Evolutionary conservation across 2,888 invertebrate genomes (phyloP), one percentile per base, ranked within the genome.

Genomic region (Siphlonurus alternatus): DNA sequence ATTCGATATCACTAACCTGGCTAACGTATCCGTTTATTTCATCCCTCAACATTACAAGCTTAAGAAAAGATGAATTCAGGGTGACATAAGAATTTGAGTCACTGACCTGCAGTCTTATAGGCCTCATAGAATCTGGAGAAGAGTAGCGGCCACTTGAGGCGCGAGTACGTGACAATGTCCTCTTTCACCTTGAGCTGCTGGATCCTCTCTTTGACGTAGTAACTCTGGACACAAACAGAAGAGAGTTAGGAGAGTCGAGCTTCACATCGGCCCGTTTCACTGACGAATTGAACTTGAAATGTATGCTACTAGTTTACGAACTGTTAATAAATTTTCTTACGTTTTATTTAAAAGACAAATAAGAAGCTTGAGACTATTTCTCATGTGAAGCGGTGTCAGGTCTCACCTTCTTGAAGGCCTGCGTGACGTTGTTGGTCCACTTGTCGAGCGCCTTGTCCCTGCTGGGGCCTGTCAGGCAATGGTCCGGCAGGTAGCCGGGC

Each of bases 101-200:
- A n/a, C n/a, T n/a, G n/a, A 71, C 88, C 89, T 66, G 85, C 84
- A 61, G 83, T 76, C 73, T 87, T 87, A n/a, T 88, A 80, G 0
- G 90, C 93, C 78, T 97, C 96, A 72, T 89, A 97, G 75, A 95
- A 95, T 72, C 92, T 82, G 0, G 95, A 95, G 75, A 97, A 97
- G 3, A 95, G 78, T 75, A 97, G 85, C 0, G 95, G 93, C 96
- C 96, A 97, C 70, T 92, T 90, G 67, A 88, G 79, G 77, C 93
- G 93, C 1, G 93, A 89, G 75, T 89, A 95, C 71, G 88, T 86
- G 0, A 95, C 93, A 63, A 97, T 87, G 72, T 95, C 93, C 75
- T 91, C 91, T 75, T 91, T 92, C 23, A 92, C 91, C 69, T 84
- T 82, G 23, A 83, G 74, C 2, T 83, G 77, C 61, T 87, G 83